Evolutionary conservation across 2,113 vertebrate genomes (phyloP).

Genomic region (Stegastes partitus): DNA sequence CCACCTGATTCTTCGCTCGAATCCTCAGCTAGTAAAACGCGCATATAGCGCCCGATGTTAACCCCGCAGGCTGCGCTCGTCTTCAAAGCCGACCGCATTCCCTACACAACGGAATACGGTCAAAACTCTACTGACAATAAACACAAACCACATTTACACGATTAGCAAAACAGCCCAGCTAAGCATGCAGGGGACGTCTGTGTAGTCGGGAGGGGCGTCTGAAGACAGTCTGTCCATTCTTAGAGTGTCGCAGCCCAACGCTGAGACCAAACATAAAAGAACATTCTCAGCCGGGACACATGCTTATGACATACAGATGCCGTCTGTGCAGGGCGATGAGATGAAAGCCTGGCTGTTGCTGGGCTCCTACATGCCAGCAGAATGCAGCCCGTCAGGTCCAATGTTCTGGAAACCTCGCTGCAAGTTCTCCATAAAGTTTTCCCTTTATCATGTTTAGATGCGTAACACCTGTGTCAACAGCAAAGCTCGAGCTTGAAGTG

Average conservation of each 20-base stretch:
- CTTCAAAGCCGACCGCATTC: constrained; percentile 58
- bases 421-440: constrained; percentile 20
- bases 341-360: constrained; percentile 45
- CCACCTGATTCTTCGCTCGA: constrained; percentile 20
- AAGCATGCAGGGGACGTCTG: constrained; percentile 12
- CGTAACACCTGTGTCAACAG: constrained; percentile 65
- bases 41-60: constrained; percentile 10
- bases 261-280: constrained; percentile 57
- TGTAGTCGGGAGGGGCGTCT: neutral
- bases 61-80: neutral
- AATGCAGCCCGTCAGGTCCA: constrained; percentile 10
- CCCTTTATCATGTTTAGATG: constrained; percentile 44
- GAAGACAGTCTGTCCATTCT: constrained; percentile 25
- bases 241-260: neutral
- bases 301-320: constrained; percentile 75
- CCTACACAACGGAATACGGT: neutral
- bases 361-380: constrained; percentile 36
- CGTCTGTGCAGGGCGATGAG: constrained; percentile 15
- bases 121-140: constrained; percentile 24
- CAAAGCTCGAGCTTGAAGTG: constrained; percentile 13
- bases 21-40: constrained; percentile 12
- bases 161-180: constrained; percentile 20
- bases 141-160: constrained; percentile 60
- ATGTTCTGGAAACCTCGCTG: neutral
- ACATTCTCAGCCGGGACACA: constrained; percentile 34